Base-by-base conservation (phyloP, 2,888 invertebrate genomes). In the Pheosia tremula region DNA sequence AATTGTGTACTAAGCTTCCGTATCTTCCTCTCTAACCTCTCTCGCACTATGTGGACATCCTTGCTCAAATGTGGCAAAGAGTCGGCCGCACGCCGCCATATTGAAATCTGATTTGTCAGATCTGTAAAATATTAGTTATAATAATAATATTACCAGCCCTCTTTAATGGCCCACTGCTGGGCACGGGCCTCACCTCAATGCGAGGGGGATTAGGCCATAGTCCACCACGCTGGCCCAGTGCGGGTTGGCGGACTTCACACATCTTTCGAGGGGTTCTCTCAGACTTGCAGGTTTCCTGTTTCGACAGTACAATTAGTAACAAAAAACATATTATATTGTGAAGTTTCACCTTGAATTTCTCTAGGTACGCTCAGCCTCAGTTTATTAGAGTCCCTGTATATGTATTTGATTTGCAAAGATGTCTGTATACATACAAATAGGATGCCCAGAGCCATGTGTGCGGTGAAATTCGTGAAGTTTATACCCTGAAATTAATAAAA, bases 61-160 rank as follows among this genome's bases (percentile, higher is more conserved):
- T 96, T 95, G 61, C 97, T 96, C 74, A 97, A 96, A 39, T 96
- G 96, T 0, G 97, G 96, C 11, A 98, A 89, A 0, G 96, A 96
- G 8, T 96, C 96, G 0, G 95, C 96, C 0, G 96, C 96, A 66
- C 95, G 94, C 78, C 96, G 95, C 97, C 97, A 98, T 63, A 97
- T 96, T 54, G 95, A 95, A 43, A 97, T 97, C 87, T 97, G 97
- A 57, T 97, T 95, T 36, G 96, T 94, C 56, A 98, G 83, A 77
- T 97, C 97, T 95, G 91, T 24, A 24, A 60, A 70, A 77, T 9
- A 43, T 39, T 39, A 6, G 7, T 45, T 9, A 5, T 8, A 45
- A 45, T 7, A 8, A 39, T 56, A 45, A 68, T 58, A 24, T 1
- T 24, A 24, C 24, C 24, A 24, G 24, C 24, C 39, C 39, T 39